phyloP scores from a whole-genome alignment of 2,113 vertebrate genomes.

The Jaculus jaculus region DNA sequence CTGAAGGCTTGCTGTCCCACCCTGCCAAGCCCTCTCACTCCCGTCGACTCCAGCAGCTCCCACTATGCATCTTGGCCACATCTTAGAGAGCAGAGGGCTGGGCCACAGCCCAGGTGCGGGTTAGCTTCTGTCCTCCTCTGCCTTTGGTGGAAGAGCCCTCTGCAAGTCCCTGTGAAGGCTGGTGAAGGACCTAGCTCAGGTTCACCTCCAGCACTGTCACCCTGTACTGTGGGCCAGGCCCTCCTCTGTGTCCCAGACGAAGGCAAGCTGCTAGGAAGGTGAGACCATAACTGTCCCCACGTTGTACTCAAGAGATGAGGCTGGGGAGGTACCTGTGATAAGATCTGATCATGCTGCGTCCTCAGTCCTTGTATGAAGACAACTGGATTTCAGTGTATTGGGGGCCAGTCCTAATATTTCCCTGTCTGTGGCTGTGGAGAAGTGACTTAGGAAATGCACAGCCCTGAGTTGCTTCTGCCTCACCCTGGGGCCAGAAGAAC shows the following conservation, averaged over 20 bases:
- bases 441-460: too few species aligned
- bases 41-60: background rate
- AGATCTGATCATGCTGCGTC: background rate
- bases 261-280: background rate
- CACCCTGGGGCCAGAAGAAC: background rate
- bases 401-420: rapidly evolving
- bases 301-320: background rate
- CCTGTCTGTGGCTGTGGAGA: background rate
- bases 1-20: background rate
- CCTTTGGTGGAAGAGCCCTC: background rate
- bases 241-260: background rate
- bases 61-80: background rate
- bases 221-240: background rate
- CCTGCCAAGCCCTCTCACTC: background rate
- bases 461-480: background rate
- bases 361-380: background rate
- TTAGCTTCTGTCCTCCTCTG: background rate
- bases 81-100: too few species aligned
- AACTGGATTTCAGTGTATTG: rapidly evolving
- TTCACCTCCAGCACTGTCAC: too few species aligned
- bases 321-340: background rate
- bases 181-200: background rate
- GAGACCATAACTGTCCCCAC: background rate
- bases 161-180: background rate
- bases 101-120: background rate